These are phyloP conservation scores for Ditylenchus dipsaci DNA, from an alignment of 1,140 invertebrate species.

Conservation along the genomic window DNA sequence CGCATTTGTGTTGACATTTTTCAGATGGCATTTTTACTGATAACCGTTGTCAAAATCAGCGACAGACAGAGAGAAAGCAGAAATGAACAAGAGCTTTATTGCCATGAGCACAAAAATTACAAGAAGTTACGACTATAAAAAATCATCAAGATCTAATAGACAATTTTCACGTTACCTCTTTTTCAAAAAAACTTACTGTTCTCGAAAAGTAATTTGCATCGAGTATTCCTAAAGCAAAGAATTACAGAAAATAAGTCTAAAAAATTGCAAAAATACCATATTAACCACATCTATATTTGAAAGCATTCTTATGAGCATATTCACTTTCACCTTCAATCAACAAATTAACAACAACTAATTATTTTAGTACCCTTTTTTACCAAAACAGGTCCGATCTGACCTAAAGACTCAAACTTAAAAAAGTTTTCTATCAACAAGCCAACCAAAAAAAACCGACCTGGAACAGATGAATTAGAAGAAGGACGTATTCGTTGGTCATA, in stretches of 20 bases:
- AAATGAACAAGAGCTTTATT: too few species aligned
- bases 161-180: too few species aligned
- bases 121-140: too few species aligned
- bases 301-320: slow-evolving; percentile 88
- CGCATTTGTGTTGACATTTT: too few species aligned
- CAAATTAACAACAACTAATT: neutral
- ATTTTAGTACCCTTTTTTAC: neutral
- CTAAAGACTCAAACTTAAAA: slow-evolving; percentile 22
- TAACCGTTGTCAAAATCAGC: too few species aligned
- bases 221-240: slow-evolving; percentile 36
- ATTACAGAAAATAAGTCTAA: neutral
- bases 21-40: too few species aligned
- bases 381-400: slow-evolving; percentile 61
- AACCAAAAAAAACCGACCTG: slow-evolving; percentile 14
- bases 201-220: slow-evolving; percentile 81
- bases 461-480: slow-evolving; percentile 9
- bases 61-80: too few species aligned
- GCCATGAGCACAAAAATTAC: too few species aligned
- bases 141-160: too few species aligned
- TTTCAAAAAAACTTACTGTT: slow-evolving; percentile 60
- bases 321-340: slow-evolving; percentile 64
- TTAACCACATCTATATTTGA: slow-evolving; percentile 96
- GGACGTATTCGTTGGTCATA: slow-evolving; percentile 32
- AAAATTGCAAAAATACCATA: slow-evolving; percentile 67
- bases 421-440: too few species aligned